phyloP scores from a whole-genome alignment of 2,797 vertebrate genomes.

The Coilia nasus region DNA sequence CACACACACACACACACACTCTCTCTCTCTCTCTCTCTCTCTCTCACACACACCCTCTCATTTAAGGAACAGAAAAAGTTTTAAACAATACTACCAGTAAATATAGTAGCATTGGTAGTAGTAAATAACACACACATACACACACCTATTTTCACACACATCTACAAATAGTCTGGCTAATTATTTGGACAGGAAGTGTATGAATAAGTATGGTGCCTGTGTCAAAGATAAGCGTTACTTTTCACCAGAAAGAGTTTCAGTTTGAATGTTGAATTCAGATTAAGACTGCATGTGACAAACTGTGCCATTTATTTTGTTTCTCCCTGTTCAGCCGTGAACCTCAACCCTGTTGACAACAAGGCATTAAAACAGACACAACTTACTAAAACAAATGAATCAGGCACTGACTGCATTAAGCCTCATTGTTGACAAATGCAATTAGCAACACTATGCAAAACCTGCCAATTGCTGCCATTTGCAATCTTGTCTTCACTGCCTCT shows the following conservation, averaged over 20 bases:
- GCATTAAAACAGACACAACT: not conserved
- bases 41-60: no score
- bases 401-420: not conserved
- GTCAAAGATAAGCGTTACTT: not conserved
- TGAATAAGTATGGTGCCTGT: not conserved
- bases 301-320: not conserved
- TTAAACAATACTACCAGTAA: not conserved
- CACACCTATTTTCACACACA: not conserved
- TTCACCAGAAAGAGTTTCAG: not conserved
- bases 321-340: not conserved
- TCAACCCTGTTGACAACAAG: not conserved
- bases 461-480: not conserved
- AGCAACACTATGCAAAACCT: not conserved
- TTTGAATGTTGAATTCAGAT: not conserved
- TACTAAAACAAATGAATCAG: not conserved
- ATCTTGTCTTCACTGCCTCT: not conserved
- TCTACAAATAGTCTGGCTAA: constrained; percentile 17
- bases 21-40: no score
- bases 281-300: not conserved
- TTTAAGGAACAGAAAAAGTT: no score
- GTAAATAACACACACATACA: not conserved
- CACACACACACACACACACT: not conserved
- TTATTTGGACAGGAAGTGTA: constrained; percentile 14
- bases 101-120: not conserved
- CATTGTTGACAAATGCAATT: not conserved